These are phyloP conservation scores for Petrolisthes cinctipes DNA, from an alignment of 2,888 invertebrate species.

Conservation along the genomic window DNA sequence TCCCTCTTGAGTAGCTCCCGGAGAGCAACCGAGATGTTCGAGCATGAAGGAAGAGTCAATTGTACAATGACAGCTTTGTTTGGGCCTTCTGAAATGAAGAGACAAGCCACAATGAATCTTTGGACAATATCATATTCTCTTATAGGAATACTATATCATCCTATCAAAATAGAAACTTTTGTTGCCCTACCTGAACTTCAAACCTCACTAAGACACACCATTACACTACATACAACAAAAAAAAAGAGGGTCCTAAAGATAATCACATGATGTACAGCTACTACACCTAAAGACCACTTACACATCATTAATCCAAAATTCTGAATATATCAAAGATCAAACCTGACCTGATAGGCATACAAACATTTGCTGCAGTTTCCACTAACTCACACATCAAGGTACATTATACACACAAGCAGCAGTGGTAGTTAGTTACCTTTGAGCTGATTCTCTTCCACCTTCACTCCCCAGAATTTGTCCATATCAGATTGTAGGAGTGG, in stretches of 20 bases:
- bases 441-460: slow-evolving; percentile 50
- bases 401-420: no score
- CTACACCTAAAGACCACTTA: no score
- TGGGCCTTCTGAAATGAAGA: slow-evolving; percentile 73
- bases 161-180: not conserved
- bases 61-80: slow-evolving; percentile 82
- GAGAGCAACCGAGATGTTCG: slow-evolving; percentile 96
- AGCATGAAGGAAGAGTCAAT: slow-evolving; percentile 83
- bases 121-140: not conserved
- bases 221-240: no score
- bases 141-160: not conserved
- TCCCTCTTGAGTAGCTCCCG: slow-evolving; percentile 85
- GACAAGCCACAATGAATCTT: not conserved
- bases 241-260: no score
- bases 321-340: no score
- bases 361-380: no score
- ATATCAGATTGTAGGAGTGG: slow-evolving; percentile 84
- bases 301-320: no score
- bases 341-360: no score
- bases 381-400: no score
- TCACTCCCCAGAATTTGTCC: slow-evolving; percentile 74
- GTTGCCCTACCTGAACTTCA: no score
- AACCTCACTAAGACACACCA: no score
- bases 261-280: no score
- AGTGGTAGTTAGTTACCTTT: slow-evolving; percentile 43